These are phyloP conservation scores for Rattus rattus DNA, from an alignment of 2,113 vertebrate species.

Conservation along the genomic window DNA sequence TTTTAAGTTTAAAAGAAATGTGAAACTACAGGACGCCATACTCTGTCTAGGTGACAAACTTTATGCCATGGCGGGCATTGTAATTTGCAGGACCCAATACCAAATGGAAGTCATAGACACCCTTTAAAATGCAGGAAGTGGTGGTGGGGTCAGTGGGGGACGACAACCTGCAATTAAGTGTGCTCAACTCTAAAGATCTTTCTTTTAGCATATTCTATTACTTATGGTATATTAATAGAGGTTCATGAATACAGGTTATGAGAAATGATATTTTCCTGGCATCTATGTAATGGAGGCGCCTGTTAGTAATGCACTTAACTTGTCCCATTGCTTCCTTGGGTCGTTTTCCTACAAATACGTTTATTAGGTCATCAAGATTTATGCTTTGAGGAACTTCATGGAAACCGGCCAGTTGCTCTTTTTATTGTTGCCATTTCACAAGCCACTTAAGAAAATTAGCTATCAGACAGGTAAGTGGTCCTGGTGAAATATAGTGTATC, in stretches of 20 bases:
- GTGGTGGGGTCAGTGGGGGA: not conserved
- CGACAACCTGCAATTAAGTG: not conserved
- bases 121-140: not conserved
- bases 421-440: slow-evolving; percentile 49
- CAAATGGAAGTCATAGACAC: not conserved
- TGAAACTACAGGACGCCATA: not conserved
- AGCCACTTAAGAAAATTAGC: slow-evolving; percentile 34
- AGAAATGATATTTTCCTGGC: not conserved
- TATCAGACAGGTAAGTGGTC: not conserved
- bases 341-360: not conserved
- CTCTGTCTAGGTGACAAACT: not conserved
- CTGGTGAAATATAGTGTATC: not conserved
- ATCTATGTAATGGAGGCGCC: not conserved
- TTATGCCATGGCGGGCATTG: not conserved
- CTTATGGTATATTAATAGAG: not conserved
- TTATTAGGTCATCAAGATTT: slow-evolving; percentile 55
- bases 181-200: not conserved
- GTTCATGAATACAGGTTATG: not conserved
- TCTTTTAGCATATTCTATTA: not conserved
- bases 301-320: not conserved
- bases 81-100: not conserved
- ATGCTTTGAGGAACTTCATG: not conserved
- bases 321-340: not conserved
- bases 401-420: not conserved
- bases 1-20: not conserved